Conservation (phyloP, 92 coral and sea anemone species). For the Parazoanthus swiftii region DNA sequence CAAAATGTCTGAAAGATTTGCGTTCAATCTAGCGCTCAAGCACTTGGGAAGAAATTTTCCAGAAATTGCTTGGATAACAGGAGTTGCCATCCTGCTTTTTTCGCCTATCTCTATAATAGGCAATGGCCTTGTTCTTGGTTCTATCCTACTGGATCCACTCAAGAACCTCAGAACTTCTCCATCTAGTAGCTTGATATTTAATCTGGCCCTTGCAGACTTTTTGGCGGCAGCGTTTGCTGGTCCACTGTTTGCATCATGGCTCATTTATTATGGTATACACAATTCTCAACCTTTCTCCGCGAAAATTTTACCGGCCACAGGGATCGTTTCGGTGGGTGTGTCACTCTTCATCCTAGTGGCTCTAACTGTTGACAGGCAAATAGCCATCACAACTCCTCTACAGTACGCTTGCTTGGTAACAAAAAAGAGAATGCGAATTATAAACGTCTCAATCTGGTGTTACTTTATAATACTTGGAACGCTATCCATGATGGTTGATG, state of each 20-base stretch:
- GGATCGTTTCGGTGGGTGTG: background rate
- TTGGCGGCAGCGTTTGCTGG: background rate
- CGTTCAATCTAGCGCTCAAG: too few species aligned
- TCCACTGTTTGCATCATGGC: background rate
- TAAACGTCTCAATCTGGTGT: background rate
- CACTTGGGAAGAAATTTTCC: background rate
- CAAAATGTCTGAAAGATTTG: too few species aligned
- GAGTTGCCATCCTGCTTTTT: background rate
- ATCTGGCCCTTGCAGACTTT: constrained; percentile 9
- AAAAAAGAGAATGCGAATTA: background rate
- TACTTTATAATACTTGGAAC: background rate
- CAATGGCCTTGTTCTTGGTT: background rate
- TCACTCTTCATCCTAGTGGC: background rate
- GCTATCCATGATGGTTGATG: background rate
- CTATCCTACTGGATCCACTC: background rate
- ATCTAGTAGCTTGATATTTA: background rate
- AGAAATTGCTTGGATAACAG: background rate
- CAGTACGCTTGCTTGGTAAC: background rate
- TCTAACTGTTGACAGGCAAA: background rate
- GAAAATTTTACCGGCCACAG: background rate
- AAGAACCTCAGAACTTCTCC: constrained; percentile 6
- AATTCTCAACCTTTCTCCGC: background rate
- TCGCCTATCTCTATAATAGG: background rate
- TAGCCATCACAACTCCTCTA: constrained; percentile 1
- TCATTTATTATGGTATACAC: background rate